Evolutionary conservation across 1,140 invertebrate species (phyloP), one percentile per base, ranked within the genome.

Genomic region (Pogonomyrmex barbatus): DNA sequence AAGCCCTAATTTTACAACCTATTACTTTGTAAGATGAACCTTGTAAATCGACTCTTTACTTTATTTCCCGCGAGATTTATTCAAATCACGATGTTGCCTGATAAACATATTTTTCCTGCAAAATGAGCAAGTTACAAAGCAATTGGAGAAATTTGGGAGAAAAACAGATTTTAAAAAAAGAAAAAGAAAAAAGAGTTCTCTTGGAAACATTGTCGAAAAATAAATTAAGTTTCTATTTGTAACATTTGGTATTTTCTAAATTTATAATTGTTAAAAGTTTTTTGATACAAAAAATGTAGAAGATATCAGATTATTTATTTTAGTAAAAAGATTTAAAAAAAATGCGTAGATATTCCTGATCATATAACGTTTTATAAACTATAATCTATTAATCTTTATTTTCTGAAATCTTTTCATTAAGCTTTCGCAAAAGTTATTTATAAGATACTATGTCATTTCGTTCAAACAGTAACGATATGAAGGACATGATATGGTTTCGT

Each of bases 1-100:
- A 50, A 73, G 4, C 68, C 79, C 68, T 62, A 62, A 83, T 83
- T 83, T 83, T 54, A 75, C 79, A 83, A 58, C 9, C 54, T 68
- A 36, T 54, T 83, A 83, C 54, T 75, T 83, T 75, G 68, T 52
- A 83, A 83, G 56, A 83, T 75, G 79, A 60, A 39, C 39, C 30
- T 70, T 39, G 47, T n/a, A 39, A 14, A 39, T 17, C 30, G n/a
- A 73, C 45, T 54, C 36, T 73, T 24, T 47, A 83, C 45, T 50
- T 75, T 12, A 42, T 73, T 83, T 73, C 42, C 33, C 42, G 79
- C 42, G 12, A 83, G 45, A 83, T 83, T 83, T 75, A 17, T 42
- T 75, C 52, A 4, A 39, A 2, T 8, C 42, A 8, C 24, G 68
- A 62, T 30, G 36, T 30, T 68, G 54, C 24, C 17, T 12, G 47